A percentile compares a stretch with the other conserved stretches of the same genome.
Conservation (phyloP, 2,888 invertebrate genomes). For the Drepana falcataria region DNA sequence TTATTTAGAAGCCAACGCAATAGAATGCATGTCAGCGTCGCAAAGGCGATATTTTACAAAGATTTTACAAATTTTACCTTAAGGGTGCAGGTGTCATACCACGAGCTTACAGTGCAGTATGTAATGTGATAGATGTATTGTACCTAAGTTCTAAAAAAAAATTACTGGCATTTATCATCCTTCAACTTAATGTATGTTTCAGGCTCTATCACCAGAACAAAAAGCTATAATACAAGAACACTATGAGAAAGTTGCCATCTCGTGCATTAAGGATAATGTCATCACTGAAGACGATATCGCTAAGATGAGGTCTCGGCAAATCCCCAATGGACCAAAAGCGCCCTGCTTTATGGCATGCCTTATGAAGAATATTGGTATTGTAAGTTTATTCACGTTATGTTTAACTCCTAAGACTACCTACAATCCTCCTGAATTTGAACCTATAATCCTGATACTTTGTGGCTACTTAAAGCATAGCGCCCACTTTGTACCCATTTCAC, state of each 20-base stretch:
- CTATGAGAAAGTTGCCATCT: constrained; percentile 44
- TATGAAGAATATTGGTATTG: constrained; percentile 52
- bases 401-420: no score
- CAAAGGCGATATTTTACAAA: no score
- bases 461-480: no score
- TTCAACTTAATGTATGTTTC: neutral
- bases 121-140: neutral
- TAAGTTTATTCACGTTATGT: constrained; percentile 26
- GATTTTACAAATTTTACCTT: no score
- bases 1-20: no score
- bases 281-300: constrained; percentile 48
- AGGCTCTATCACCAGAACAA: constrained; percentile 62
- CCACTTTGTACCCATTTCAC: no score
- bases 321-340: constrained; percentile 44
- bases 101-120: no score
- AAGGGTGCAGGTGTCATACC: no score
- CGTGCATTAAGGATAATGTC: constrained; percentile 42
- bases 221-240: constrained; percentile 45
- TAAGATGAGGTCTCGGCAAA: constrained; percentile 33
- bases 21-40: no score
- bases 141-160: neutral
- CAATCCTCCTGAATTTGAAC: no score
- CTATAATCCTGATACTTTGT: no score
- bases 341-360: constrained; percentile 63
- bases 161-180: neutral